phyloP scores from a whole-genome alignment of 2,797 vertebrate species.

The Amblyopsis hoosieri region DNA sequence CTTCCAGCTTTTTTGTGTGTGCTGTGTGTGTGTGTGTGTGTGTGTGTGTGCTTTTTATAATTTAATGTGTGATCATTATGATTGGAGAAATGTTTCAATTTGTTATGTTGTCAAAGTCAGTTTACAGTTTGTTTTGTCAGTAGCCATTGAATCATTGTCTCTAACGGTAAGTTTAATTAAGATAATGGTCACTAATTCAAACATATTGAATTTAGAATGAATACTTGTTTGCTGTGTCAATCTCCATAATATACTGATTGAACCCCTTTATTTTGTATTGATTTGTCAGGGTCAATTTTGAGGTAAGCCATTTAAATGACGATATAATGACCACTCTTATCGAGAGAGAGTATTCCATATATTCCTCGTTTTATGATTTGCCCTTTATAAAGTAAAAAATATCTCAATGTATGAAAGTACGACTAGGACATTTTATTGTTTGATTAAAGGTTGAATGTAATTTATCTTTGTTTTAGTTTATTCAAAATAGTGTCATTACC shows the following conservation, averaged over 20 bases:
- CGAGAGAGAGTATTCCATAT: conserved; percentile 6
- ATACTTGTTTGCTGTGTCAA: conserved; percentile 1
- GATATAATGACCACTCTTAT: conserved; percentile 9
- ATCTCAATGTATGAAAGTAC: background rate
- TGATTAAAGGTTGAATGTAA: conserved; percentile 3
- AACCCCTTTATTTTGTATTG: conserved; percentile 13
- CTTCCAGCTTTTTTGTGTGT: background rate
- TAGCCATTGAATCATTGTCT: conserved; percentile 47
- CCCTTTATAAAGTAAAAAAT: background rate
- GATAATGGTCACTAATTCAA: conserved; percentile 10
- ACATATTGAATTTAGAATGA: conserved; percentile 7
- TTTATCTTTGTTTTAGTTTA: too few relatives aligned
- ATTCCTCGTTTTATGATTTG: background rate
- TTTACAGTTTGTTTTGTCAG: conserved; percentile 45
- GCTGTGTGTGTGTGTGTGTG: too few relatives aligned
- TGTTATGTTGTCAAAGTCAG: conserved; percentile 37
- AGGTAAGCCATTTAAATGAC: conserved; percentile 25
- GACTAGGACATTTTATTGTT: background rate
- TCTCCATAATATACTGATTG: background rate
- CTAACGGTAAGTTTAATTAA: conserved; percentile 53
- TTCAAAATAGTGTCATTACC: too few relatives aligned
- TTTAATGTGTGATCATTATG: conserved; percentile 16
- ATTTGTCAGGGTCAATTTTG: conserved; percentile 14
- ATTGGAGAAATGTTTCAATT: conserved; percentile 28
- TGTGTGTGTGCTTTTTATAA: conserved; percentile 19